Percentiles rank a stretch among this genome's conserved stretches.
These are phyloP conservation scores for Alligator sinensis DNA, from an alignment of 2,113 vertebrate genomes.

Conservation along the genomic window DNA sequence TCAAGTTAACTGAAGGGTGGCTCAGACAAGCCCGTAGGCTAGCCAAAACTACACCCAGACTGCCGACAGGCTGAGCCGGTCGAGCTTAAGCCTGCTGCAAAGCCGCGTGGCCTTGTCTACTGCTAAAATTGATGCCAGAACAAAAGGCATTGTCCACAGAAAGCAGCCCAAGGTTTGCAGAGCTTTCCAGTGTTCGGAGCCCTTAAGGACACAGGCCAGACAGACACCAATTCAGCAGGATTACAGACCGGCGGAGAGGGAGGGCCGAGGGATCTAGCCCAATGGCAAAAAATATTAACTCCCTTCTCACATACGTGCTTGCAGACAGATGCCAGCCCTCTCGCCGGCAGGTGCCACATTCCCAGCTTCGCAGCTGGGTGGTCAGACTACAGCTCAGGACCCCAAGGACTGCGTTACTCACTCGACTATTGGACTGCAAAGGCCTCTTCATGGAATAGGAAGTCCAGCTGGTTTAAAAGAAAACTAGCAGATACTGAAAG, in stretches of 20 bases:
- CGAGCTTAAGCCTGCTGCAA: neutral
- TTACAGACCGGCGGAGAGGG: neutral
- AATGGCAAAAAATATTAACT: neutral
- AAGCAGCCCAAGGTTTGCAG: neutral
- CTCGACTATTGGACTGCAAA: too few species aligned
- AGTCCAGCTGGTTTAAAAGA: neutral
- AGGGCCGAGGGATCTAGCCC: neutral
- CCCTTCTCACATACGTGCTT: too few species aligned
- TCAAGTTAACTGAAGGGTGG: neutral
- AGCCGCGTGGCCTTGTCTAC: neutral
- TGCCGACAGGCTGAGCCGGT: neutral
- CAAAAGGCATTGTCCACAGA: neutral
- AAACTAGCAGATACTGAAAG: neutral
- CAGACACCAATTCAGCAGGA: neutral
- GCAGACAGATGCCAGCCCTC: too few species aligned
- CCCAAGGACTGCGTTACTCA: too few species aligned
- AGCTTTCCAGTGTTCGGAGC: neutral
- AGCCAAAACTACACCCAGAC: rapidly evolving
- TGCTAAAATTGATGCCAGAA: neutral
- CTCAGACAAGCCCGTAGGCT: rapidly evolving
- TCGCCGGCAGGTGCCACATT: neutral
- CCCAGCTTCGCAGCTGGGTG: slow-evolving; percentile 5
- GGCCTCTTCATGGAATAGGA: too few species aligned
- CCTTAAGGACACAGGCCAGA: neutral
- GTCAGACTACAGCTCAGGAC: neutral